Evolutionary conservation across 1,140 invertebrate genomes (phyloP).

Genomic region (Zelostemma sp.): DNA sequence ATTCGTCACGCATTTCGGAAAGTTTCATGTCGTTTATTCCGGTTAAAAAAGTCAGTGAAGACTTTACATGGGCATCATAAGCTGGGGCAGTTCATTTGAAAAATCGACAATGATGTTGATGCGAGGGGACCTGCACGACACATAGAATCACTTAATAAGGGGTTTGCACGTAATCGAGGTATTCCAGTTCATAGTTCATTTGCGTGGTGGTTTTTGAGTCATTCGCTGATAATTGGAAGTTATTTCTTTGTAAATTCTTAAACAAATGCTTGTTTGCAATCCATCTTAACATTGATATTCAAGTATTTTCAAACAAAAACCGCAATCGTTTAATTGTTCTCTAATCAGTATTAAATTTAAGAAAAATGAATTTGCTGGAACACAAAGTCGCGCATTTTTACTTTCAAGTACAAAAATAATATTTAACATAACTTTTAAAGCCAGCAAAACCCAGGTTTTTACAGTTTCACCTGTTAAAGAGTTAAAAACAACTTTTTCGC

Average conservation of each 20-base stretch:
- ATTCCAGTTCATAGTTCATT: slow-evolving; percentile 67
- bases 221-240: slow-evolving; percentile 20
- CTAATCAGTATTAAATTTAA: no score
- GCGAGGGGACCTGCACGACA: slow-evolving; percentile 37
- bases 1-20: slow-evolving; percentile 60
- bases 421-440: no score
- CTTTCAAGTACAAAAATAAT: no score
- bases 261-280: no score
- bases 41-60: slow-evolving; percentile 46
- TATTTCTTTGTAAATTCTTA: slow-evolving; percentile 1
- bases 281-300: no score
- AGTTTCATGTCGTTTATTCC: slow-evolving; percentile 25
- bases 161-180: slow-evolving; percentile 57
- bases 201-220: slow-evolving; percentile 48
- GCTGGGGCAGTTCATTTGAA: slow-evolving; percentile 66
- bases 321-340: no score
- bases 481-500: slow-evolving; percentile 1
- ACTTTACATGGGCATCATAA: slow-evolving; percentile 67
- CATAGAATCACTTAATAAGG: slow-evolving; percentile 15
- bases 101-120: slow-evolving; percentile 53
- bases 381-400: no score
- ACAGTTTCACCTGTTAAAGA: not conserved
- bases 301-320: no score
- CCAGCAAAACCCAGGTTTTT: no score
- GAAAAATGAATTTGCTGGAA: no score